Percentiles rank a stretch among this genome's conserved stretches.
These are phyloP conservation scores for Alethe diademata DNA, from an alignment of 2,113 vertebrate genomes.

Conservation along the genomic window DNA sequence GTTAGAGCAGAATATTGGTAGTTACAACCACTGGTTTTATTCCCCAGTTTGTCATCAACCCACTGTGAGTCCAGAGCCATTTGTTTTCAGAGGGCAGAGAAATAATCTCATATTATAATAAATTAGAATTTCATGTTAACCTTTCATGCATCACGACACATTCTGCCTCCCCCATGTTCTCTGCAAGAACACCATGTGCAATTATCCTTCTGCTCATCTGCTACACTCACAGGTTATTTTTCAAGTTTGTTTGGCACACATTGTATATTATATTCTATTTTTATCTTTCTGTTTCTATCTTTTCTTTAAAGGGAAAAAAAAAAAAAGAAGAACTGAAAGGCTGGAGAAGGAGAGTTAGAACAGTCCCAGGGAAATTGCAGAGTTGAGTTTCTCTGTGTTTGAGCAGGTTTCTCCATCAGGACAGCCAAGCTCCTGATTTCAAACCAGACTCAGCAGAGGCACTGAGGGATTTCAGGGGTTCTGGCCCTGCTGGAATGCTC, in stretches of 20 bases:
- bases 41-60: background rate
- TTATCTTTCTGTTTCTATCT: background rate
- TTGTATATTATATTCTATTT: background rate
- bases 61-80: background rate
- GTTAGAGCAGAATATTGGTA: background rate
- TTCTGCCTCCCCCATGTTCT: background rate
- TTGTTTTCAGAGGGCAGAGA: background rate
- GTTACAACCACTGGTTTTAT: background rate
- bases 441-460: constrained; percentile 60
- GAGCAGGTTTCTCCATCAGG: constrained; percentile 28
- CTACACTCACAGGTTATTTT: background rate
- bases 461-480: constrained; percentile 19
- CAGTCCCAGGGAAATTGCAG: background rate
- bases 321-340: background rate
- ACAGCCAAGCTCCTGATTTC: background rate
- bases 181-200: background rate
- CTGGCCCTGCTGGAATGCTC: constrained; percentile 64
- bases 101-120: background rate
- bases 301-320: background rate
- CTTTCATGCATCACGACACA: background rate
- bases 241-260: background rate
- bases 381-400: background rate
- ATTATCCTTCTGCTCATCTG: background rate
- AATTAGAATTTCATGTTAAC: background rate
- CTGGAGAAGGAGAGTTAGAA: background rate